phyloP scores from a whole-genome alignment of 2,797 vertebrate species.

The Chaunax sp. region DNA sequence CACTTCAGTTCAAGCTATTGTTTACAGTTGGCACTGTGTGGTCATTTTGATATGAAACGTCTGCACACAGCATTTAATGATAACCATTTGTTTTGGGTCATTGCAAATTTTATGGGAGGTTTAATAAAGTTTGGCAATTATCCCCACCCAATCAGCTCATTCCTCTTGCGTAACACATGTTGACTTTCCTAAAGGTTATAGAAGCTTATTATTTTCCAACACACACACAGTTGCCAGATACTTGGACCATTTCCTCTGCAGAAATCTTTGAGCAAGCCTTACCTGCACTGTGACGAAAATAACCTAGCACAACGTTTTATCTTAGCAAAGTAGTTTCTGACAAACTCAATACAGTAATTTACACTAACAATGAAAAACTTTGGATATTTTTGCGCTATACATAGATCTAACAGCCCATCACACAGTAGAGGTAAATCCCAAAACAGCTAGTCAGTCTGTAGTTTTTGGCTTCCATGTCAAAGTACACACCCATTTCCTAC shows the following conservation, averaged over 20 bases:
- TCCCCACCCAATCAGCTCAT: too few relatives aligned
- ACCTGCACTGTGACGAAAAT: not conserved
- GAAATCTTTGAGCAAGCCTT: not conserved
- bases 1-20: not conserved
- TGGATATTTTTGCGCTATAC: too few relatives aligned
- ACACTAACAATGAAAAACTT: too few relatives aligned
- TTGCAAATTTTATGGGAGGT: not conserved
- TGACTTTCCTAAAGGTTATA: not conserved
- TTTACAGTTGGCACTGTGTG: not conserved
- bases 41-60: not conserved
- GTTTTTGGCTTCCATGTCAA: too few relatives aligned
- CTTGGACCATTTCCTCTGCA: not conserved
- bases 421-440: too few relatives aligned
- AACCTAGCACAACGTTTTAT: too few relatives aligned
- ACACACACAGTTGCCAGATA: not conserved
- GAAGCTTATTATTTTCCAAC: too few relatives aligned
- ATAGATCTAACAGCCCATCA: too few relatives aligned
- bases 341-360: too few relatives aligned
- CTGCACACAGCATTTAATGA: not conserved
- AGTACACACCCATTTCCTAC: too few relatives aligned
- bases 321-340: too few relatives aligned
- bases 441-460: too few relatives aligned
- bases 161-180: not conserved
- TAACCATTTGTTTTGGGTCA: slow-evolving; percentile 7
- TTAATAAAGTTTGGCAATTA: not conserved